These are phyloP conservation scores for Ladona fulva DNA, from an alignment of 1,140 invertebrate species.

Conservation along the genomic window DNA sequence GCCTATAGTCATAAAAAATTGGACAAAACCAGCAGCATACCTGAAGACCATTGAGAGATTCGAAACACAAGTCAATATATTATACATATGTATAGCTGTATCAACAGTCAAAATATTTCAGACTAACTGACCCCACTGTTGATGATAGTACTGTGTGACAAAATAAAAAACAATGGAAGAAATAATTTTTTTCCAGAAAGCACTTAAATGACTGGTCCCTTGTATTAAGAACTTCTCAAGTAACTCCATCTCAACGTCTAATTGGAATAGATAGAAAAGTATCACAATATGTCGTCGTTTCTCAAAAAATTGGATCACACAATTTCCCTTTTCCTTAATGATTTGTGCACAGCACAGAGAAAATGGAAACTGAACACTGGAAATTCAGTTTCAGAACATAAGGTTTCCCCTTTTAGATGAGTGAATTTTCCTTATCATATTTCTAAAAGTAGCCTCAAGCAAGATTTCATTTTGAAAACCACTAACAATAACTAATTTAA, in stretches of 20 bases:
- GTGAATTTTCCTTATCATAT: neutral
- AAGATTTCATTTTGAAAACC: neutral
- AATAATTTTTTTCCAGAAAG: neutral
- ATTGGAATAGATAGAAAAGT: neutral
- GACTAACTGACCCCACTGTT: neutral
- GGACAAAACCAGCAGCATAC: too few species aligned
- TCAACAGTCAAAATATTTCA: too few species aligned
- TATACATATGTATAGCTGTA: too few species aligned
- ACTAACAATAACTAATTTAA: conserved; percentile 2
- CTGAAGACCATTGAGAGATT: too few species aligned
- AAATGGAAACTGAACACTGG: neutral
- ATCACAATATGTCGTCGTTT: neutral
- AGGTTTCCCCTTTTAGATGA: neutral
- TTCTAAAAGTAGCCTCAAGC: neutral
- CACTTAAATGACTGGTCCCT: neutral
- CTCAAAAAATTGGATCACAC: neutral
- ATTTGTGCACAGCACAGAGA: neutral
- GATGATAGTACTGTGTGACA: neutral
- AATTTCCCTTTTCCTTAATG: neutral
- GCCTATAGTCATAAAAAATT: too few species aligned
- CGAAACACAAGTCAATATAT: too few species aligned
- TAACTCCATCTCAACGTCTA: neutral
- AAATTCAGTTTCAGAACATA: neutral
- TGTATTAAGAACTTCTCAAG: neutral
- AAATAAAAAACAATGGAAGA: neutral